phyloP scores from a whole-genome alignment of 2,888 invertebrate genomes.

The Nymphalis urticae region DNA sequence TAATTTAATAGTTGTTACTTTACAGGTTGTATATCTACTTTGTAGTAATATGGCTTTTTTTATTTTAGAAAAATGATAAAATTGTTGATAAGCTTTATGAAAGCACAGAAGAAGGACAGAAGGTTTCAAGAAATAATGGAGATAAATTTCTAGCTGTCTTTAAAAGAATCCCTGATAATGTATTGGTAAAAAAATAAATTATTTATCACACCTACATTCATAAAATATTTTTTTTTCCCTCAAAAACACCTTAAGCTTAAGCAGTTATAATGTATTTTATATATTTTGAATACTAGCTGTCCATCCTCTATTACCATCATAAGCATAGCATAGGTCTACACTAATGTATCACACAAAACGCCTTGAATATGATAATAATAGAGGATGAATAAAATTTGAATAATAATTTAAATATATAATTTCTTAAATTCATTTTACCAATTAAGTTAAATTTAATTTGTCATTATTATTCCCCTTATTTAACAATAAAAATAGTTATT shows the following conservation, averaged over 20 bases:
- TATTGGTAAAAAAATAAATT: slow-evolving; percentile 37
- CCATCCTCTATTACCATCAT: too few relatives aligned
- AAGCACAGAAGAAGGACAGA: slow-evolving; percentile 98
- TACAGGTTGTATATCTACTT: background rate
- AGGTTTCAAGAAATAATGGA: slow-evolving; percentile 97
- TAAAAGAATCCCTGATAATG: slow-evolving; percentile 78
- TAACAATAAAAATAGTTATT: too few relatives aligned
- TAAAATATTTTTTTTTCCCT: slow-evolving; percentile 15
- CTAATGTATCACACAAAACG: too few relatives aligned
- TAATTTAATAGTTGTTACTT: background rate
- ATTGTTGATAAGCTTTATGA: slow-evolving; percentile 94
- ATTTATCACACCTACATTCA: slow-evolving; percentile 27
- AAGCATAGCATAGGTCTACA: too few relatives aligned
- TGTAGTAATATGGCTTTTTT: slow-evolving; percentile 15
- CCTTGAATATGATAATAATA: too few relatives aligned
- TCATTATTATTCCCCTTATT: too few relatives aligned
- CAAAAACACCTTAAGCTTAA: background rate
- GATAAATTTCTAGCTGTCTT: slow-evolving; percentile 96
- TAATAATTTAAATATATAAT: too few relatives aligned
- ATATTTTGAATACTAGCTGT: too few relatives aligned
- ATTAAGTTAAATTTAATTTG: too few relatives aligned
- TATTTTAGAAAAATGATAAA: slow-evolving; percentile 87
- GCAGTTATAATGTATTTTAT: too few relatives aligned
- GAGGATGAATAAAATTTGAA: too few relatives aligned
- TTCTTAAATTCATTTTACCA: too few relatives aligned